These are phyloP conservation scores for Isaurus tuberculatus DNA, from an alignment of 92 coral and sea anemone species.

Conservation along the genomic window DNA sequence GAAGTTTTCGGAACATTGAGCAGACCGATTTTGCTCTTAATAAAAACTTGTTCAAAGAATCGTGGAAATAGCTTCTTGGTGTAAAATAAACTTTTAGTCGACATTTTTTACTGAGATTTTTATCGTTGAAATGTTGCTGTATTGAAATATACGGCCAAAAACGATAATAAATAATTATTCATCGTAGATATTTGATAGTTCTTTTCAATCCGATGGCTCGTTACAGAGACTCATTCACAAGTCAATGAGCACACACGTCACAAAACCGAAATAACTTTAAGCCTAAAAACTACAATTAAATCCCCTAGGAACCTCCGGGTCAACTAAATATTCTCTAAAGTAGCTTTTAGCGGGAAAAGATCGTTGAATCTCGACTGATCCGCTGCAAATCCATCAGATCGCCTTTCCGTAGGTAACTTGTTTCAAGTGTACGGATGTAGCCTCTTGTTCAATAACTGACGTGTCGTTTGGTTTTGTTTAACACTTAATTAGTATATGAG, in stretches of 20 bases:
- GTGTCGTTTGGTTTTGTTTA: slow-evolving; percentile 6
- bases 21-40: too few species aligned
- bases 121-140: neutral
- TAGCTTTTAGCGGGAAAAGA: neutral
- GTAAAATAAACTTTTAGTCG: too few species aligned
- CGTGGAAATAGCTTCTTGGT: too few species aligned
- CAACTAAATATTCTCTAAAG: slow-evolving; percentile 6
- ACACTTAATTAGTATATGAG: slow-evolving; percentile 47
- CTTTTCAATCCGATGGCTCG: slow-evolving; percentile 18
- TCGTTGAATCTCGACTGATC: neutral
- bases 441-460: neutral
- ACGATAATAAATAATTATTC: neutral
- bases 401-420: neutral
- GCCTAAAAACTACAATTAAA: slow-evolving; percentile 26
- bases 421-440: neutral
- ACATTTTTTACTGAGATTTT: neutral
- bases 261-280: slow-evolving; percentile 38
- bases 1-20: too few species aligned
- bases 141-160: neutral
- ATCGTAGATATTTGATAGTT: neutral
- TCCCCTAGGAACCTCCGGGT: slow-evolving; percentile 20
- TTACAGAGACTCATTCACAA: slow-evolving; percentile 4
- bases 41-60: too few species aligned
- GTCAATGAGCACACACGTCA: slow-evolving; percentile 1
- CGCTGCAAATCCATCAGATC: neutral